phyloP scores from a whole-genome alignment of 2,113 vertebrate species.

The Nansenia antarctica region DNA sequence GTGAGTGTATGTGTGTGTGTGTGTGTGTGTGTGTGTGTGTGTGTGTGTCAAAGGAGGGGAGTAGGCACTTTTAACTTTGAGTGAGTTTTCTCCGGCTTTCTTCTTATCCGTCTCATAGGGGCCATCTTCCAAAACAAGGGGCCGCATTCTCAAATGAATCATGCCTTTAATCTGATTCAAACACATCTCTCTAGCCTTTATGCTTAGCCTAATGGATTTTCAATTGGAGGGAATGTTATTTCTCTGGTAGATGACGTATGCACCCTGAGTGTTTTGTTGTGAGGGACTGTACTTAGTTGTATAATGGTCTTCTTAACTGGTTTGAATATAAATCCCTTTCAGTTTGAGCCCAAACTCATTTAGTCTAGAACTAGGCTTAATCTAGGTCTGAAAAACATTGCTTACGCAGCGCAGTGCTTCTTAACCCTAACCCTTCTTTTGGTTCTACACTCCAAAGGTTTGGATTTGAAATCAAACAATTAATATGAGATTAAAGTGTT shows the following conservation, averaged over 20 bases:
- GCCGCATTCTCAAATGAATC: conserved; percentile 55
- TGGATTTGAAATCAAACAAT: too few species aligned
- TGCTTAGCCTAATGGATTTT: conserved; percentile 72
- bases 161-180: conserved; percentile 65
- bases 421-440: too few species aligned
- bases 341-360: too few species aligned
- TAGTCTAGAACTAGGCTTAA: too few species aligned
- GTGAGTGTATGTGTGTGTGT: conserved; percentile 12
- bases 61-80: too few species aligned
- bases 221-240: conserved; percentile 70
- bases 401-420: too few species aligned
- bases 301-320: too few species aligned
- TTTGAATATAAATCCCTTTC: too few species aligned
- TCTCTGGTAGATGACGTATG: conserved; percentile 47
- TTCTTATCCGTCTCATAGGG: conserved; percentile 32
- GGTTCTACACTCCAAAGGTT: too few species aligned
- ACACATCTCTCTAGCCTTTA: conserved; percentile 36
- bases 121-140: conserved; percentile 58
- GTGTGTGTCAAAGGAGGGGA: conserved; percentile 44
- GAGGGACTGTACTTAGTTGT: conserved; percentile 53
- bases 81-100: too few species aligned
- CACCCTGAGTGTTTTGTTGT: conserved; percentile 62
- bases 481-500: too few species aligned
- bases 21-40: conserved; percentile 29
- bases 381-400: too few species aligned